Conservation (phyloP, 37 sponge, comb jelly and placozoan genomes). For the Axinella damicornis region DNA sequence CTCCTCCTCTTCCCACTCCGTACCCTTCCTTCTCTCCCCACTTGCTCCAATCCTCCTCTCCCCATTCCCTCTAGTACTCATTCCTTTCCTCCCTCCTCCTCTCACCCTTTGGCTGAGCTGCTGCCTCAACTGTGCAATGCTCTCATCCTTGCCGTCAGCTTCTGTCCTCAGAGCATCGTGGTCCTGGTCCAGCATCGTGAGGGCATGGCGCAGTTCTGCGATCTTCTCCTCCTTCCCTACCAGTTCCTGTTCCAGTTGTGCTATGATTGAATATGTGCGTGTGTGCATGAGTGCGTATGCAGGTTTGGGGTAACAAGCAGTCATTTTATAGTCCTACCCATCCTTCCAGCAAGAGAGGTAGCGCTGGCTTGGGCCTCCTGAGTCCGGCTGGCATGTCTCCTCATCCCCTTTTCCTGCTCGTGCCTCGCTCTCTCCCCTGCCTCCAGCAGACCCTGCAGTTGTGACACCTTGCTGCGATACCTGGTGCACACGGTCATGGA, state of each 20-base stretch:
- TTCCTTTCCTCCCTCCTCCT: not conserved
- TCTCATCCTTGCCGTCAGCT: constrained; percentile 65
- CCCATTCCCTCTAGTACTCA: too few species aligned
- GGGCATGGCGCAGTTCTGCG: constrained; percentile 55
- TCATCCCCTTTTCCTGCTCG: constrained; percentile 44
- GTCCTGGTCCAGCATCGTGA: constrained; percentile 68
- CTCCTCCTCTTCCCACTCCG: too few species aligned
- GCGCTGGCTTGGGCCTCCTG: constrained; percentile 42
- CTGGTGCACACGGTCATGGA: too few species aligned
- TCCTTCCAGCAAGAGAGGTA: constrained; percentile 12
- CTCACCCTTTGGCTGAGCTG: constrained; percentile 22
- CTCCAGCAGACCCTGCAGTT: constrained; percentile 64
- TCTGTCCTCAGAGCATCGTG: constrained; percentile 65
- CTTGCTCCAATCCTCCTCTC: too few species aligned
- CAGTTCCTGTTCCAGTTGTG: constrained; percentile 59
- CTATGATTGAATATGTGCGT: constrained; percentile 3
- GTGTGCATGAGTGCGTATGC: not conserved
- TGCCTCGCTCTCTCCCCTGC: constrained; percentile 27
- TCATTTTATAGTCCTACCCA: constrained; percentile 2
- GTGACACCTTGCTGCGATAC: not conserved
- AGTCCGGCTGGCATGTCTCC: constrained; percentile 34
- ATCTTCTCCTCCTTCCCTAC: constrained; percentile 45
- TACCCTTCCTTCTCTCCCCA: too few species aligned
- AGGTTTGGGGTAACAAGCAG: not conserved
- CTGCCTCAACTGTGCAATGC: constrained; percentile 45